Base-by-base conservation (phyloP, 2,797 vertebrate genomes). In the Prionace glauca region DNA sequence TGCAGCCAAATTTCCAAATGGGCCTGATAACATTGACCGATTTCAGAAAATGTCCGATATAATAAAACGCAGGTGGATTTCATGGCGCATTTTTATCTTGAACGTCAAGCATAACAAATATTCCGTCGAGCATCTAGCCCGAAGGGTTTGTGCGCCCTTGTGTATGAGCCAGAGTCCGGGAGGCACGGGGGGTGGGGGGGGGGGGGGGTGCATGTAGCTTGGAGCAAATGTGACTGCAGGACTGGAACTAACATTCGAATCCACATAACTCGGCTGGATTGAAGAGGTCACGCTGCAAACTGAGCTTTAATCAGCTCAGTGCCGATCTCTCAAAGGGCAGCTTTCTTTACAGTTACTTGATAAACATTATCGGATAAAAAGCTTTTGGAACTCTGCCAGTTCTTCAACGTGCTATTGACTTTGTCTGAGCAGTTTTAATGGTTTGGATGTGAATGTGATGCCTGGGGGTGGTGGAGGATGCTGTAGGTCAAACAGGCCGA, bases 341-440 rank as follows among this genome's bases (percentile, higher is more conserved):
- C 29, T 77, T 24, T 90, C 56, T 32, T 90, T 90, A 32, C 87
- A 60, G 56, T 62, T 91, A 62, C 11, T 91, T 56, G 60, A 62
- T 91, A 91, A 91, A 95, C 36, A 74, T 74, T 11, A 95, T 92
- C 62, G 69, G 90, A 69, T 69, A 69, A 69, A 65, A 91, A 69
- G n/a, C 18, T 2, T 41, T 92, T 41, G 62, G 90, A 92, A 3
- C 41, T 41, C 20, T 11, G 90, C 90, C 90, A 92, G 65, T 8
- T 9, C 41, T 65, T n/a, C 62, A 67, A 20, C 62, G 69, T 24
- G 69, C n/a, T 92, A 24, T 92, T 65, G 62, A 92, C 90, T 67
- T 92, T 92, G 90, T 67, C 9, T 67, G 90, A 67, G 62, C 62
- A 92, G 36, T 24, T 69, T 69, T 92, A 92, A 92, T 92, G 20